Conservation (phyloP, 1,140 invertebrate species). For the Littorina saxatilis region DNA sequence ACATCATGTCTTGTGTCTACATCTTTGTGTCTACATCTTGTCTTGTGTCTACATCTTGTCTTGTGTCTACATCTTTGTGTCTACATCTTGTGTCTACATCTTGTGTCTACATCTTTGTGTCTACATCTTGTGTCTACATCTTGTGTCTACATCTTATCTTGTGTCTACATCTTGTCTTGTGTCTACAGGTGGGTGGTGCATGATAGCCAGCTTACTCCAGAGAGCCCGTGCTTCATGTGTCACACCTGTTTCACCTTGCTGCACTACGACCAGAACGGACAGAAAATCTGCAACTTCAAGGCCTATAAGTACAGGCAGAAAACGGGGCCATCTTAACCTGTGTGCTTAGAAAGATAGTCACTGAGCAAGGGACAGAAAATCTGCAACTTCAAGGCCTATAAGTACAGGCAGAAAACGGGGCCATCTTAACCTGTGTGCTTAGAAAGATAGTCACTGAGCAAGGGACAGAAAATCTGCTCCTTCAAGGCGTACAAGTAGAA, state of each 20-base stretch:
- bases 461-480: constrained; percentile 70
- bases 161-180: no score
- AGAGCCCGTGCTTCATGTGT: constrained; percentile 75
- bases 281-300: constrained; percentile 72
- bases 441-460: no score
- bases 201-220: constrained; percentile 62
- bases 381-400: constrained; percentile 70
- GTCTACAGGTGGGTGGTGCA: constrained; percentile 68
- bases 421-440: neutral
- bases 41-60: no score
- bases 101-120: no score
- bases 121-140: no score
- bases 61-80: no score
- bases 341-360: no score
- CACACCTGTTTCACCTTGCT: constrained; percentile 72
- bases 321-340: neutral
- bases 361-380: constrained; percentile 71
- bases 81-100: no score
- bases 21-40: no score
- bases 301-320: constrained; percentile 49
- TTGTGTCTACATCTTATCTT: no score
- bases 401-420: neutral
- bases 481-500: constrained; percentile 65
- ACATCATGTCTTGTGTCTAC: no score
- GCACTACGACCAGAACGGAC: constrained; percentile 71